These are phyloP conservation scores for Lepeophtheirus nordmannii DNA, from an alignment of 2,888 invertebrate genomes.

Conservation along the genomic window DNA sequence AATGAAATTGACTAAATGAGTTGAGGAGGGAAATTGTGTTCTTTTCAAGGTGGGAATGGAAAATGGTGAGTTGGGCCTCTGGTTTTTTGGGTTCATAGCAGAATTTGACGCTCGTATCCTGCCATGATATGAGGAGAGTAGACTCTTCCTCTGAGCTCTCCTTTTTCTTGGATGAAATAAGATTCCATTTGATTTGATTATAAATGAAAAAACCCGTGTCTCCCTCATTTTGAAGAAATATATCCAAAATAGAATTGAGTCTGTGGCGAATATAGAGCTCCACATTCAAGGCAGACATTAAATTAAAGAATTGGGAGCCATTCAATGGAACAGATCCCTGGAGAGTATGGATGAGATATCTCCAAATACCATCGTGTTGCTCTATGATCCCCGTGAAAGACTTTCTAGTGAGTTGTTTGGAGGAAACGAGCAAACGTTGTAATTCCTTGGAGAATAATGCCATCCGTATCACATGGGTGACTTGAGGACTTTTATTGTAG, in stretches of 20 bases:
- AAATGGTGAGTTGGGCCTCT: not conserved
- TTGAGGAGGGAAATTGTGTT: not conserved
- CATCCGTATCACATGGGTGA: not conserved
- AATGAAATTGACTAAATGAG: not conserved
- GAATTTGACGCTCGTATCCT: not conserved
- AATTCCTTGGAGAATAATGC: not conserved
- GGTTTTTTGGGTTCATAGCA: not conserved
- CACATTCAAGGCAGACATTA: not conserved
- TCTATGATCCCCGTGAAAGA: not conserved
- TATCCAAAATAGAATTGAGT: not conserved
- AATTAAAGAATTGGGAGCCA: not conserved
- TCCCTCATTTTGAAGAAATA: not conserved
- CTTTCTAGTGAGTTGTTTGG: not conserved
- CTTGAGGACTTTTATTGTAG: not conserved
- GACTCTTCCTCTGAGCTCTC: not conserved
- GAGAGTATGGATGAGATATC: not conserved
- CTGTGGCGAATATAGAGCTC: not conserved
- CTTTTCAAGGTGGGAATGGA: not conserved
- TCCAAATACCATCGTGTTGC: not conserved
- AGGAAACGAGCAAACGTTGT: not conserved
- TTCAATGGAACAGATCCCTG: not conserved
- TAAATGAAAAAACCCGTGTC: not conserved
- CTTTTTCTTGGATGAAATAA: not conserved
- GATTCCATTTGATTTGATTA: not conserved
- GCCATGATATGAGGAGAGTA: not conserved